phyloP scores from a whole-genome alignment of 2,113 vertebrate species.

The Chaetodon auriga region DNA sequence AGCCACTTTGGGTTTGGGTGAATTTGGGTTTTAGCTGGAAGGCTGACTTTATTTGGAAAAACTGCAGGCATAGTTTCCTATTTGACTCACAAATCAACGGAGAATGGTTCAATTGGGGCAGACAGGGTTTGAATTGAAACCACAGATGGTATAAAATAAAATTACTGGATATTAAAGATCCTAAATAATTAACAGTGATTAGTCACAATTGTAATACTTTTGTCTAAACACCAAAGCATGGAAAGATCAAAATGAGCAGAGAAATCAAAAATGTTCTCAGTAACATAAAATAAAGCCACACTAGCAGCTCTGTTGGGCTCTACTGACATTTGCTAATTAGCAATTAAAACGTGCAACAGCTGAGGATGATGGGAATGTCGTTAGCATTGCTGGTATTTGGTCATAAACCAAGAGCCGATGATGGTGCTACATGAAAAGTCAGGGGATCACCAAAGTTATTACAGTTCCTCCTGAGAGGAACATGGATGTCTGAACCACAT shows the following conservation, averaged over 20 bases:
- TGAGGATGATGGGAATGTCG: neutral
- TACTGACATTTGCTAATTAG: neutral
- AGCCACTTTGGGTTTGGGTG: neutral
- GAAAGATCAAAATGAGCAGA: neutral
- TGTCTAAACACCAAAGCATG: neutral
- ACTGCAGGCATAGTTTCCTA: neutral
- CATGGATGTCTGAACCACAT: neutral
- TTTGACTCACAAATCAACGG: neutral
- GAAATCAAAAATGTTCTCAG: neutral
- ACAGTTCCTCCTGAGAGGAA: neutral
- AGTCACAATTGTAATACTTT: no score
- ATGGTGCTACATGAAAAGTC: neutral
- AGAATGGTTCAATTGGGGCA: neutral
- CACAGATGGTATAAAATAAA: neutral
- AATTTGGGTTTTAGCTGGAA: conserved; percentile 3
- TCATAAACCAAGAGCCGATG: neutral
- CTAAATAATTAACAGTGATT: neutral
- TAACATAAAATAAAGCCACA: neutral
- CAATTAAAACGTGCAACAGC: neutral
- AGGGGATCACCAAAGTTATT: neutral
- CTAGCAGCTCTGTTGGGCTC: neutral
- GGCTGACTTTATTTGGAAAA: neutral
- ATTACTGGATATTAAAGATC: neutral
- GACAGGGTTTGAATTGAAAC: neutral
- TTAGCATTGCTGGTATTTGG: neutral